Conservation (phyloP, 2,888 invertebrate species). For the Sarcophaga carnaria region DNA sequence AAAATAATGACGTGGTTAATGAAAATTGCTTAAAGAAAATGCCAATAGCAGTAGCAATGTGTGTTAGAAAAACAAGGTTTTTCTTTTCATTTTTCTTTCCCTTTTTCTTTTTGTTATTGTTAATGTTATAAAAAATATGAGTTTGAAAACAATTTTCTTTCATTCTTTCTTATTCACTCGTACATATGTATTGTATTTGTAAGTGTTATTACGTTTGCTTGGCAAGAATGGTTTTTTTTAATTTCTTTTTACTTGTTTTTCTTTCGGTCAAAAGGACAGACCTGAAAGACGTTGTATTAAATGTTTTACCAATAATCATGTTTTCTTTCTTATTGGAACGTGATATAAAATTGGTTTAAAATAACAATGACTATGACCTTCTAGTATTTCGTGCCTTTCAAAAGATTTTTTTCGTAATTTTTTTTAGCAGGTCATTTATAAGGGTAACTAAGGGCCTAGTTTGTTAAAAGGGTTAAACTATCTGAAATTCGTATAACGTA, state of each 20-base stretch:
- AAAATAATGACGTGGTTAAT: constrained; percentile 37
- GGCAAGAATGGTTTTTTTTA: neutral
- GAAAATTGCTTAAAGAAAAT: neutral
- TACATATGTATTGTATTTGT: no score
- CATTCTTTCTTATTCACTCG: no score
- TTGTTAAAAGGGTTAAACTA: neutral
- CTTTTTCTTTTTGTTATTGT: no score
- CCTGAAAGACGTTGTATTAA: neutral
- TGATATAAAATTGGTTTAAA: constrained; percentile 25
- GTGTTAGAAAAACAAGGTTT: neutral
- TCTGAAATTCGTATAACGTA: no score
- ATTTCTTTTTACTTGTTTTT: neutral
- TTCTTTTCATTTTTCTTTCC: neutral
- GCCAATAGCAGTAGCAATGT: neutral
- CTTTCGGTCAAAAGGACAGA: no score
- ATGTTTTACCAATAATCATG: constrained; percentile 19
- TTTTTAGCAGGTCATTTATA: neutral
- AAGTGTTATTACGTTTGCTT: neutral
- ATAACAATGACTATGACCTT: constrained; percentile 44
- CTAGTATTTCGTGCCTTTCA: constrained; percentile 20
- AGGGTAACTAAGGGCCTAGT: neutral
- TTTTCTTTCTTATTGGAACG: constrained; percentile 1
- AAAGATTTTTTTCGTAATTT: constrained; percentile 7
- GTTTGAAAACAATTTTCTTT: no score
- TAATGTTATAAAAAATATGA: no score